These are phyloP conservation scores for Aphis gossypii DNA, from an alignment of 1,140 invertebrate species.

Conservation along the genomic window DNA sequence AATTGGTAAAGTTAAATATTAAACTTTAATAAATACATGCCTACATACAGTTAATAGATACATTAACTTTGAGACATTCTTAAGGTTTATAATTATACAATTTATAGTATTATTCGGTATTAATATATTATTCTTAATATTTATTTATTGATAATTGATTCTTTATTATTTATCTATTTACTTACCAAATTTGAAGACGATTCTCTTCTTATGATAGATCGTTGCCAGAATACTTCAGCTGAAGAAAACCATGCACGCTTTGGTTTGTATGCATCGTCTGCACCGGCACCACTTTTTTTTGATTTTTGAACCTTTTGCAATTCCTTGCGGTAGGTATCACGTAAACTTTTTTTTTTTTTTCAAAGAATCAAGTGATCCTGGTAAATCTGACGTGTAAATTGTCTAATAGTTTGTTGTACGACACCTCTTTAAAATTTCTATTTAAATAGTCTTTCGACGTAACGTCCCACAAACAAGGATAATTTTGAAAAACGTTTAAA, in stretches of 20 bases:
- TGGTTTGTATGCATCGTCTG: conserved; percentile 59
- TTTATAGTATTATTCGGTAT: conserved; percentile 2
- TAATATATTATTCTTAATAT: conserved; percentile 36
- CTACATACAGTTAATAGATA: conserved; percentile 1
- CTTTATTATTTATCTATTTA: conserved; percentile 25
- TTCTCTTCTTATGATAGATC: conserved; percentile 17
- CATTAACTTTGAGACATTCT: conserved; percentile 29
- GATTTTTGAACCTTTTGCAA: conserved; percentile 47
- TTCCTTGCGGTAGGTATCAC: conserved; percentile 37
- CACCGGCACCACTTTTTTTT: conserved; percentile 55
- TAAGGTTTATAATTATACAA: conserved; percentile 19
- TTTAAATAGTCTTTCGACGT: conserved; percentile 9
- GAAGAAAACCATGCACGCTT: conserved; percentile 57
- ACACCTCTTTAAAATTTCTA: background rate
- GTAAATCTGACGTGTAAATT: background rate
- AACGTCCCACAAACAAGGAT: conserved; percentile 10
- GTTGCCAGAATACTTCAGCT: conserved; percentile 23
- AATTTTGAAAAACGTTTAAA: conserved; percentile 13
- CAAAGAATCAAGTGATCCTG: conserved; percentile 20
- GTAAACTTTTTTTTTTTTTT: conserved; percentile 49
- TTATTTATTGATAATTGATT: conserved; percentile 29
- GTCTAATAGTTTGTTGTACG: conserved; percentile 29
- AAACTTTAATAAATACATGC: conserved; percentile 33
- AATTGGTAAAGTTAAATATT: conserved; percentile 35
- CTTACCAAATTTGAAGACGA: conserved; percentile 26